A percentile compares a stretch with the other conserved stretches of the same genome.
Evolutionary conservation across 2,888 invertebrate genomes (phyloP).

Genomic region (Carterocephalus palaemon): DNA sequence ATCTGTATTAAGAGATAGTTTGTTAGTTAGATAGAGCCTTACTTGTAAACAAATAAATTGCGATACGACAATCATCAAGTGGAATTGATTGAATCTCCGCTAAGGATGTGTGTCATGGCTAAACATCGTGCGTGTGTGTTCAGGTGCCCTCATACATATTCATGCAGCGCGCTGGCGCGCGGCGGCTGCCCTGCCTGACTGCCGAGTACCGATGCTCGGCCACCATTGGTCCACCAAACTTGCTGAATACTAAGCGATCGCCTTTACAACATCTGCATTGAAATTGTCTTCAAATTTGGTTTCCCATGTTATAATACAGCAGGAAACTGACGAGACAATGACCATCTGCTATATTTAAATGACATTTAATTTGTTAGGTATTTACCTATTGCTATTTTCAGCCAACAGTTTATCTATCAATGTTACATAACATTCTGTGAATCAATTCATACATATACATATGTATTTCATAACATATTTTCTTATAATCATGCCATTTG

Average conservation of each 20-base stretch:
- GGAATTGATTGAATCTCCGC: constrained; percentile 41
- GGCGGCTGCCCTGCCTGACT: no score
- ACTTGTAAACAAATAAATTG: constrained; percentile 16
- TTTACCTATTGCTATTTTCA: constrained; percentile 28
- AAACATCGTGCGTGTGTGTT: constrained; percentile 54
- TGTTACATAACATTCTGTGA: no score
- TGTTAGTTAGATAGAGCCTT: no score
- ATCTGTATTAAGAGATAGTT: no score
- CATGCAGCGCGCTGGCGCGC: constrained; percentile 53
- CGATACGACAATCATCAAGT: constrained; percentile 32
- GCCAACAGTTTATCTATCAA: no score
- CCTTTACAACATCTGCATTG: constrained; percentile 63
- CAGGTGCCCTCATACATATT: constrained; percentile 68
- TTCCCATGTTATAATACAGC: constrained; percentile 50
- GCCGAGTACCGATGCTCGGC: constrained; percentile 49
- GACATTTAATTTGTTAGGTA: constrained; percentile 13
- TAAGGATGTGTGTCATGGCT: constrained; percentile 70
- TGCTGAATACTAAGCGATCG: constrained; percentile 64
- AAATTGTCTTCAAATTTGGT: constrained; percentile 59
- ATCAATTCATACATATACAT: no score
- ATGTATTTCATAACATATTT: constrained; percentile 11
- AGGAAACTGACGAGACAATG: constrained; percentile 37
- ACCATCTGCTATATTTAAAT: constrained; percentile 14
- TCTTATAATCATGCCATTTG: constrained; percentile 43
- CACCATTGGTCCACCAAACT: constrained; percentile 65